Conservation (phyloP, 92 coral and sea anemone species). For the Montipora capitata region DNA sequence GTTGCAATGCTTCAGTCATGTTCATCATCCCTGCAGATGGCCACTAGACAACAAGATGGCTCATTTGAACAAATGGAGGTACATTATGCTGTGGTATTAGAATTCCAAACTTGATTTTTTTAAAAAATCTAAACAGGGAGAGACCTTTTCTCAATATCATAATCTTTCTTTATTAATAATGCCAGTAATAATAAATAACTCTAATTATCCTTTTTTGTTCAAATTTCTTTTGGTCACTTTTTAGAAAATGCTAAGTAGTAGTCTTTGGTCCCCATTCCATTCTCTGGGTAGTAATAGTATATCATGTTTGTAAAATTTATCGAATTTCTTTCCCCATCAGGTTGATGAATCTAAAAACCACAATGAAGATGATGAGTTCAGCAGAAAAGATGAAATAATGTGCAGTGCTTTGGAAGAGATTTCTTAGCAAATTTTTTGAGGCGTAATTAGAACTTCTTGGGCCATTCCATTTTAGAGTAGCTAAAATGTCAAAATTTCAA, state of each 20-base stretch:
- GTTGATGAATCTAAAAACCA: conserved; percentile 55
- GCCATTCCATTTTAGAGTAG: too few species aligned
- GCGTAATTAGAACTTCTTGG: not conserved
- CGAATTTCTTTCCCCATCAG: conserved; percentile 21
- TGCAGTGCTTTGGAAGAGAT: conserved; percentile 64
- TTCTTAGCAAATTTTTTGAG: conserved; percentile 3
- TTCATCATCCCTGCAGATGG: conserved; percentile 73
- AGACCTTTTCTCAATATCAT: too few species aligned
- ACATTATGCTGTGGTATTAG: not conserved
- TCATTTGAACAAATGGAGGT: conserved; percentile 74
- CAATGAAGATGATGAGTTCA: conserved; percentile 24
- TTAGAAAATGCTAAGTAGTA: too few species aligned
- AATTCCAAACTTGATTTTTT: too few species aligned
- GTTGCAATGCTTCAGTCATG: conserved; percentile 83
- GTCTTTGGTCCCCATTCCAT: too few species aligned
- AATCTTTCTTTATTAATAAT: too few species aligned
- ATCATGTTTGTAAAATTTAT: not conserved
- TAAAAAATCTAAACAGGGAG: too few species aligned
- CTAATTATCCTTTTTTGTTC: too few species aligned
- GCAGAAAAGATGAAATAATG: conserved; percentile 76
- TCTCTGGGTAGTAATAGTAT: too few species aligned
- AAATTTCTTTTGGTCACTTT: too few species aligned
- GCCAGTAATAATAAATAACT: too few species aligned
- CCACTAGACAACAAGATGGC: conserved; percentile 72
- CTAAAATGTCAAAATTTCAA: too few species aligned